Evolutionary conservation across 2,888 invertebrate genomes (phyloP).

Genomic region (Luperina nickerlii): DNA sequence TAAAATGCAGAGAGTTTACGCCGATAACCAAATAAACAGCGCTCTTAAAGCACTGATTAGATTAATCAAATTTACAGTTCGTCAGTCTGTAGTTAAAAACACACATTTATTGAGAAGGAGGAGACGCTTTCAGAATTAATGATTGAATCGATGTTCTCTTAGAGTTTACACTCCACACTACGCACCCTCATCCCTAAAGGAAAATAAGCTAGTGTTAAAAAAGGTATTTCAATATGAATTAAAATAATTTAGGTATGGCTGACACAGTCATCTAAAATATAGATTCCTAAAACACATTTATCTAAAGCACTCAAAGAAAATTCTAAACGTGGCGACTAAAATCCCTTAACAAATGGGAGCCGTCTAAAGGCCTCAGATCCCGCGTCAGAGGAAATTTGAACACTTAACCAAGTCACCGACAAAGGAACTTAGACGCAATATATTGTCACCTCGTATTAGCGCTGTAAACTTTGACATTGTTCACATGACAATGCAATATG

Average conservation of each 20-base stretch:
- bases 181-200: neutral
- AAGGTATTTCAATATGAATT: constrained; percentile 2
- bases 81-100: constrained; percentile 38
- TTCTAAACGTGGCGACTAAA: no score
- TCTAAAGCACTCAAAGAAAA: no score
- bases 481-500: no score
- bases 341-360: no score
- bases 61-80: constrained; percentile 48
- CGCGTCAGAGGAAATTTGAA: no score
- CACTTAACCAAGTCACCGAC: no score
- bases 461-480: no score
- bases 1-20: constrained; percentile 43
- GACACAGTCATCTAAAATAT: constrained; percentile 7
- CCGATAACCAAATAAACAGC: constrained; percentile 41
- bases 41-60: constrained; percentile 51
- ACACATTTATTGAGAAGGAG: constrained; percentile 37
- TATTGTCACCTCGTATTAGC: no score
- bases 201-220: constrained; percentile 7
- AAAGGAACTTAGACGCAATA: no score
- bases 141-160: constrained; percentile 23
- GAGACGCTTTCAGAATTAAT: constrained; percentile 24
- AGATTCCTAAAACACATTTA: constrained; percentile 21
- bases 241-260: constrained; percentile 10
- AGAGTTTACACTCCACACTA: neutral
- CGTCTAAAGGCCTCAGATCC: no score